Percentiles rank a stretch among this genome's conserved stretches.
These are phyloP conservation scores for Dromius quadrimaculatus DNA, from an alignment of 2,888 invertebrate species.

Conservation along the genomic window DNA sequence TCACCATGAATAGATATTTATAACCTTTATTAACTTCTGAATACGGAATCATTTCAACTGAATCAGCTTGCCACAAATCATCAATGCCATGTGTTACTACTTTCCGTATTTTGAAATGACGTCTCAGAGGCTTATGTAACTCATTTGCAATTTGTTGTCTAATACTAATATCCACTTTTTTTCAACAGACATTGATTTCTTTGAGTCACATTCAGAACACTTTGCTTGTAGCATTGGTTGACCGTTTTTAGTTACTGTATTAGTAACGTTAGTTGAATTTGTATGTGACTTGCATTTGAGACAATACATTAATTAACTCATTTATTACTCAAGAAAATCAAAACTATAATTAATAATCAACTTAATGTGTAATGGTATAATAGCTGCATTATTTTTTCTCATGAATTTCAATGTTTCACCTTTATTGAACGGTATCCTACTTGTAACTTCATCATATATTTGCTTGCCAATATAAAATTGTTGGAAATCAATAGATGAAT, in stretches of 20 bases:
- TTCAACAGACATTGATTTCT: constrained; percentile 5
- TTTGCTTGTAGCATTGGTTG: constrained; percentile 1
- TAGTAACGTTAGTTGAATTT: constrained; percentile 9
- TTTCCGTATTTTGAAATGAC: constrained; percentile 61
- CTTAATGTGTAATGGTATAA: too few species aligned
- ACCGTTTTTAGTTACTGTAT: constrained; percentile 5
- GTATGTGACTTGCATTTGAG: constrained; percentile 5
- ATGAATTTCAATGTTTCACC: too few species aligned
- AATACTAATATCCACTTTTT: constrained; percentile 4
- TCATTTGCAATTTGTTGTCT: constrained; percentile 56
- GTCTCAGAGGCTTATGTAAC: constrained; percentile 62
- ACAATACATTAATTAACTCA: constrained; percentile 5
- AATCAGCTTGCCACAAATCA: constrained; percentile 65
- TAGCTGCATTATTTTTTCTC: too few species aligned
- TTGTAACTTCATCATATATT: too few species aligned
- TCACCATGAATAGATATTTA: constrained; percentile 61
- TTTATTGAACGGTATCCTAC: too few species aligned
- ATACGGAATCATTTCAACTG: constrained; percentile 61
- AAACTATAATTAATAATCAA: too few species aligned
- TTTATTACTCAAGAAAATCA: constrained; percentile 4
- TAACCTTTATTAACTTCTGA: constrained; percentile 59
- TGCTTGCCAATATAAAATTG: too few species aligned
- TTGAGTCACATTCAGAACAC: background rate
- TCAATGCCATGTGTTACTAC: constrained; percentile 59
- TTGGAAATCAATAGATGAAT: too few species aligned